phyloP scores from a whole-genome alignment of 1,140 invertebrate species.

The Acromyrmex charruanus region DNA sequence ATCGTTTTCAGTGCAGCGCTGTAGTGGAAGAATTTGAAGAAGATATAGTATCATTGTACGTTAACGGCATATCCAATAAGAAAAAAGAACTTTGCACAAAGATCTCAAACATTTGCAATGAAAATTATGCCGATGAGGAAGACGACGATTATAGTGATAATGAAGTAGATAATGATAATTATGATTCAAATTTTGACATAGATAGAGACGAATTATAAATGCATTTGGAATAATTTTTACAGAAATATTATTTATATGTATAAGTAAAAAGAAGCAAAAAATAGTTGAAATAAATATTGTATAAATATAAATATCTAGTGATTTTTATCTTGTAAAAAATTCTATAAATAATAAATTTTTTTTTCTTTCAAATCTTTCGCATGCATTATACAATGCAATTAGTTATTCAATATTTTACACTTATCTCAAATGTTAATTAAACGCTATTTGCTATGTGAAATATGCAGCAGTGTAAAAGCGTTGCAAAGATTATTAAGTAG shows the following conservation, averaged over 20 bases:
- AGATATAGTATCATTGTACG: constrained; percentile 85
- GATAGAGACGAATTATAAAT: constrained; percentile 42
- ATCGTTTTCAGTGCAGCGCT: constrained; percentile 87
- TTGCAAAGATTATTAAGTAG: no score
- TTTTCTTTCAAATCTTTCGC: not conserved
- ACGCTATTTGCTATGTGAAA: no score
- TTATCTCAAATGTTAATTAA: not conserved
- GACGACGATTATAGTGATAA: constrained; percentile 32
- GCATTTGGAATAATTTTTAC: constrained; percentile 1
- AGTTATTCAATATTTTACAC: not conserved
- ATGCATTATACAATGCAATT: not conserved
- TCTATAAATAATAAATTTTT: not conserved
- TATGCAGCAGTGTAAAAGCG: no score
- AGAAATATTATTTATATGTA: not conserved
- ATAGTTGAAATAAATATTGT: no score
- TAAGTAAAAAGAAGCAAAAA: not conserved
- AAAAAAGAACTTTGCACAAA: constrained; percentile 69
- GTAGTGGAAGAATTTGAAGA: constrained; percentile 89
- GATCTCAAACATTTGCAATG: constrained; percentile 63
- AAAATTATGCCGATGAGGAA: constrained; percentile 59
- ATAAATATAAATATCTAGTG: not conserved
- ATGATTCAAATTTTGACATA: not conserved
- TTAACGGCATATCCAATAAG: constrained; percentile 66
- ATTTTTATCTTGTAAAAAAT: constrained; percentile 7
- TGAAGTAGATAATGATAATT: no score